A percentile compares a stretch with the other conserved stretches of the same genome.
phyloP scores from a whole-genome alignment of 1,140 invertebrate genomes.

The Leptinotarsa defecta region DNA sequence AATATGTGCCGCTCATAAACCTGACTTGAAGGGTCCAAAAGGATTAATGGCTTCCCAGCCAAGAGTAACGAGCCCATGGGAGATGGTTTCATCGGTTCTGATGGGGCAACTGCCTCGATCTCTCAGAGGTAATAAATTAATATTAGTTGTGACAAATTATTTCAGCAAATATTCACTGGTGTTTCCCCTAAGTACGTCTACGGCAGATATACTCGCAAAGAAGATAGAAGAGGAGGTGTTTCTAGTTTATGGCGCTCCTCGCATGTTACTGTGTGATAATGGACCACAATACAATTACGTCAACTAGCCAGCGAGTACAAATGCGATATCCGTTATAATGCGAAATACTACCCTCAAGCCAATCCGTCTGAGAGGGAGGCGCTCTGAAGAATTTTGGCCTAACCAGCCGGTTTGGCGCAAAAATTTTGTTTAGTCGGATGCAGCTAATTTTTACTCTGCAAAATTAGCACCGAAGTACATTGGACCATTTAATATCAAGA shows the following conservation, averaged over 20 bases:
- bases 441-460: conserved; percentile 10
- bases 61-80: conserved; percentile 38
- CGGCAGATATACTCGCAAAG: conserved; percentile 11
- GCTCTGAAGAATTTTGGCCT: not conserved
- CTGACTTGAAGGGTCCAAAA: conserved; percentile 35
- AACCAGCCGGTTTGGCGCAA: conserved; percentile 31
- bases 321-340: conserved; percentile 20
- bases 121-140: not conserved
- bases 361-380: conserved; percentile 38
- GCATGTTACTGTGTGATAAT: conserved; percentile 16
- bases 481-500: too few species aligned
- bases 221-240: too few species aligned
- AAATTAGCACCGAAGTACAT: not conserved
- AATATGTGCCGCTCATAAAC: conserved; percentile 43
- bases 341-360: conserved; percentile 25
- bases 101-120: conserved; percentile 41
- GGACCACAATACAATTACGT: not conserved
- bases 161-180: not conserved
- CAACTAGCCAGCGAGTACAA: conserved; percentile 24
- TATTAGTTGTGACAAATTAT: conserved; percentile 14
- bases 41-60: conserved; percentile 44
- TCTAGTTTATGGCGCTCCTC: conserved; percentile 26
- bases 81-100: conserved; percentile 43
- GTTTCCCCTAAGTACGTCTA: not conserved
- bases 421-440: conserved; percentile 32